Base-by-base conservation (phyloP, 2,113 vertebrate genomes). In the Carettochelys insculpta region DNA sequence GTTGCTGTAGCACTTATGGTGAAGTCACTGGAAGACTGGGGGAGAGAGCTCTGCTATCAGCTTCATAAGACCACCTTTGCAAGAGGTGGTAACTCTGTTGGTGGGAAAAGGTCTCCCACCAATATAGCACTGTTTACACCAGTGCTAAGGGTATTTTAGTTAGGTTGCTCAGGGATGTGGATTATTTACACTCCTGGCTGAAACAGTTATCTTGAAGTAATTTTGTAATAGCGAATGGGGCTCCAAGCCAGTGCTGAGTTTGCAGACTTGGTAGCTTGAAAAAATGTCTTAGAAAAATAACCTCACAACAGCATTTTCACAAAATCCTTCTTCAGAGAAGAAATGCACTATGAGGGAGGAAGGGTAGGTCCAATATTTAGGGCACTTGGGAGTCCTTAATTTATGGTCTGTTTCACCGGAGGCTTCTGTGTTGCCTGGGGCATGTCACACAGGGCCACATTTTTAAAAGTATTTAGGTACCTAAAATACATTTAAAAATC, bases 301-400 rank as follows among this genome's bases (percentile, higher is more conserved):
- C 2, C 31, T 53, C 31, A 58, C 31, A 81, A 6, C 27, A 31
- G 1, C 7, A 38, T 86, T 88, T 80, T 27, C 52, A 71, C 29
- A 75, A 34, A 77, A 84, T 58, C 24, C 20, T 25, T 34, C 43
- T 29, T 43, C 12, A 24, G 24, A 73, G 68, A 73, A 73, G 68
- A 73, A 13, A 41, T 73, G 3, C 7, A 3, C 29, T 81, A 77
- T 0, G 34, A 54, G 20, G 13, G 71, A 45, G 41, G 71, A 45
- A 75, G 25, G 61, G 41, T 13, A 22, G 25, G 5, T 19, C 43
- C 31, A n/a, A 16, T 12, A 4, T 1, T 0, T 20, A 48, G 22
- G 8, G 17, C 73, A 13, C 2, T 77, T 38, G 22, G 50, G 20
- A n/a, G 3, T 1, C 38, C 3, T 31, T 5, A 8, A 27, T 80